Evolutionary conservation across 2,888 invertebrate species (phyloP).

Genomic region (Morpho deidamia): DNA sequence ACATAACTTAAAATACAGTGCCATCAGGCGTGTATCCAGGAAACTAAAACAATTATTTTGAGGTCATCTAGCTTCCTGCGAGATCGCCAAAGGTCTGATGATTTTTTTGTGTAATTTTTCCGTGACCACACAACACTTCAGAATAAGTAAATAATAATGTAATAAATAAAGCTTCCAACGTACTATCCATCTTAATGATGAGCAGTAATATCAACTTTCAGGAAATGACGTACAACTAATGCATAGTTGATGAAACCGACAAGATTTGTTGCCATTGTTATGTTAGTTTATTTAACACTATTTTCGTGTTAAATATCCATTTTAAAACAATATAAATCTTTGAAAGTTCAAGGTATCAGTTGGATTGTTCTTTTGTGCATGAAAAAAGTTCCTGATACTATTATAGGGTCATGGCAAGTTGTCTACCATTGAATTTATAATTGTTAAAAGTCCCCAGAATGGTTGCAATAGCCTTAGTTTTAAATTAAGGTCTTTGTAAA

Average conservation of each 20-base stretch:
- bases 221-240: neutral
- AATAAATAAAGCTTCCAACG: too few relatives aligned
- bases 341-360: slow-evolving; percentile 1
- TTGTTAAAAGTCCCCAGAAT: slow-evolving; percentile 4
- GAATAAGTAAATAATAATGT: too few relatives aligned
- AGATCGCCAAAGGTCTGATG: too few relatives aligned
- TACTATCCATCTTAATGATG: too few relatives aligned
- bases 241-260: too few relatives aligned
- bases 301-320: neutral
- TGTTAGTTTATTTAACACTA: neutral
- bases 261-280: slow-evolving; percentile 1
- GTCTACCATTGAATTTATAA: slow-evolving; percentile 7
- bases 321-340: slow-evolving; percentile 10
- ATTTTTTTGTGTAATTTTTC: too few relatives aligned
- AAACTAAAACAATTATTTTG: too few relatives aligned
- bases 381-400: neutral
- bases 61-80: too few relatives aligned
- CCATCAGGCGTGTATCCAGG: too few relatives aligned
- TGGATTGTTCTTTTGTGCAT: neutral
- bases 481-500: slow-evolving; percentile 11
- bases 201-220: too few relatives aligned
- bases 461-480: slow-evolving; percentile 12
- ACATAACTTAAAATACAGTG: too few relatives aligned
- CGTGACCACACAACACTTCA: too few relatives aligned
- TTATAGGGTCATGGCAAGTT: slow-evolving; percentile 12